Evolutionary conservation across 2,888 invertebrate genomes (phyloP).

Genomic region (Drosophila cracens): DNA sequence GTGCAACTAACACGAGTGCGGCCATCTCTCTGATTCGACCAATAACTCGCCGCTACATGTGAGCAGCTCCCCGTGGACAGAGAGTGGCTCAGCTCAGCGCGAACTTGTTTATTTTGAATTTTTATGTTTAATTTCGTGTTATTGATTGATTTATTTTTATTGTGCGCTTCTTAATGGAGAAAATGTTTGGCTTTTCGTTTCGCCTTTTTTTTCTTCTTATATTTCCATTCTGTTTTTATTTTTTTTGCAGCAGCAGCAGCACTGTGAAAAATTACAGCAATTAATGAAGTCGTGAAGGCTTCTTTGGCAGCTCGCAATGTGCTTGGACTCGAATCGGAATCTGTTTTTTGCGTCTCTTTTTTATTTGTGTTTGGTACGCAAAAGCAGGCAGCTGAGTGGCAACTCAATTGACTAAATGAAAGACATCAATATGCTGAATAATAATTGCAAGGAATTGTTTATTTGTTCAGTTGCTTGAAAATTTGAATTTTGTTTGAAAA

Average conservation of each 20-base stretch:
- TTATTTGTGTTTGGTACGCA: conserved; percentile 4
- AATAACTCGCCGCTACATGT: conserved; percentile 59
- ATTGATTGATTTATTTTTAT: conserved; percentile 82
- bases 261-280: conserved; percentile 68
- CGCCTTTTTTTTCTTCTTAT: conserved; percentile 11
- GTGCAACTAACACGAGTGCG: neutral
- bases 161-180: conserved; percentile 67
- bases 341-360: conserved; percentile 1
- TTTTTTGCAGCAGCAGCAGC: conserved; percentile 32
- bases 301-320: conserved; percentile 34
- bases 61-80: conserved; percentile 49
- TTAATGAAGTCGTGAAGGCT: conserved; percentile 62
- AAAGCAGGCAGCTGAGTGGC: conserved; percentile 33
- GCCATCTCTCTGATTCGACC: conserved; percentile 45
- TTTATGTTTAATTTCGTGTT: conserved; percentile 75
- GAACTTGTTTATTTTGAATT: conserved; percentile 71
- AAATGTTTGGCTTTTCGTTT: conserved; percentile 56
- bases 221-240: conserved; percentile 8
- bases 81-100: conserved; percentile 29
- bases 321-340: conserved; percentile 19
- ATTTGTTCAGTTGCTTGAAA: neutral
- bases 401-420: conserved; percentile 55
- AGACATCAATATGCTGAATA: conserved; percentile 21
- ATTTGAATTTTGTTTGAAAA: neutral
- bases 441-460: conserved; percentile 8